Base-by-base conservation (phyloP, 2,888 invertebrate species). In the Cheilosia soror region DNA sequence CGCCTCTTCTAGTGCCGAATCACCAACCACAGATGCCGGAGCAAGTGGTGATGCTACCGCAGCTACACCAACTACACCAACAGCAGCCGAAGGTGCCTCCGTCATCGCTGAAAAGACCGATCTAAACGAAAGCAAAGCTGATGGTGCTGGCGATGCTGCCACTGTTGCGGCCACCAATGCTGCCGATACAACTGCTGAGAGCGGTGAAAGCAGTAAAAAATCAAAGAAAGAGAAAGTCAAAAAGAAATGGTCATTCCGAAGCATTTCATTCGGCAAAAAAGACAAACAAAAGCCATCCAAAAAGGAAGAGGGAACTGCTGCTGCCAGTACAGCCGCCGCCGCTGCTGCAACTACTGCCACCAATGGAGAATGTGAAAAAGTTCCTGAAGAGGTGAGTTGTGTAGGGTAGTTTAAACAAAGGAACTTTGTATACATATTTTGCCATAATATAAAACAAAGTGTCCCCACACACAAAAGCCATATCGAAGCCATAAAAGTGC, bases 201-300 rank as follows among this genome's bases (percentile, higher is more conserved):
- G 77, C 47, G 77, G 90, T 77, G 90, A 93, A 91, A 91, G 90
- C 88, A 92, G 92, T 89, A 94, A 95, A 91, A 95, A 95, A 90
- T 93, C 94, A 87, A 95, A 95, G 90, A 95, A 95, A 90, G 95
- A 95, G 88, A 95, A 94, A 93, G 94, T 95, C 89, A 97, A 96
- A 95, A 97, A 96, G 95, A 97, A 97, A 94, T 97, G 96, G 96
- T 97, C 96, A 89, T 95, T 97, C 93, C 95, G 97, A 90, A 96
- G 95, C 91, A 96, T 97, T 93, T 96, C 96, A 91, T 97, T 97
- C 93, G 96, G 96, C 91, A 95, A 95, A 93, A 97, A 96, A 93
- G 97, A 97, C 91, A 97, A 97, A 93, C 95, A 95, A 89, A 97
- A 97, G 92, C 96, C 96, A 88, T 94, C 94, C 89, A 96, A 96